A percentile compares a stretch with the other conserved stretches of the same genome.
Conservation (phyloP, 1,140 invertebrate species). For the Drosophila teissieri region DNA sequence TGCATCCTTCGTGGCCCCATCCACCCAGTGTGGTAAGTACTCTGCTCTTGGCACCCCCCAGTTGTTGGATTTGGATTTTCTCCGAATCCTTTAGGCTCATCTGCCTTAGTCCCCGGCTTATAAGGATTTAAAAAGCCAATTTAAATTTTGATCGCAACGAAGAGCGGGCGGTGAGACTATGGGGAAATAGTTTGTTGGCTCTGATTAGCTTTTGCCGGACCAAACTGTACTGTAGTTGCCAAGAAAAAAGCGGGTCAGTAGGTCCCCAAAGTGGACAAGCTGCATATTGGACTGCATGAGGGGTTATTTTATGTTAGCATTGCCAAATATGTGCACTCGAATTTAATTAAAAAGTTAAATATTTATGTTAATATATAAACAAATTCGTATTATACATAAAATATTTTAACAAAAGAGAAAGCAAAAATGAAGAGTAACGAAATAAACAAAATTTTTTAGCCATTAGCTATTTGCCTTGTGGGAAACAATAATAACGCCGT, state of each 20-base stretch:
- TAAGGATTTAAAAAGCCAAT: conserved; percentile 15
- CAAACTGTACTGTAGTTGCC: conserved; percentile 10
- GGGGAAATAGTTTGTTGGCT: neutral
- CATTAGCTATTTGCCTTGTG: neutral
- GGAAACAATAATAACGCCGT: neutral
- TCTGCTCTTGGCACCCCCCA: conserved; percentile 11
- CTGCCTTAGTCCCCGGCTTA: neutral
- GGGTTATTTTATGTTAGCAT: neutral
- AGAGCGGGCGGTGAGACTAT: neutral
- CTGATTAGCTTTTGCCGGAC: conserved; percentile 26
- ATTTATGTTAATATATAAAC: too few relatives aligned
- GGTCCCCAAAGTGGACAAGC: neutral
- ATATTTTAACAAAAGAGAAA: too few relatives aligned
- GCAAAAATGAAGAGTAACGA: neutral
- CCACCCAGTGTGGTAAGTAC: conserved; percentile 26
- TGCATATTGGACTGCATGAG: neutral
- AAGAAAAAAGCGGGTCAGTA: conserved; percentile 33
- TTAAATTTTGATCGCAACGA: conserved; percentile 27
- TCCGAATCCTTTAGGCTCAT: neutral
- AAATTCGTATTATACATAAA: too few relatives aligned
- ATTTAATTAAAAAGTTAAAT: too few relatives aligned
- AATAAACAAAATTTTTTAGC: neutral
- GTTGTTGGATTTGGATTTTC: conserved; percentile 7
- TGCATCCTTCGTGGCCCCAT: conserved; percentile 14
- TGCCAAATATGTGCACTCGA: neutral